Percentiles rank a stretch among this genome's conserved stretches.
Evolutionary conservation across 2,113 vertebrate species (phyloP).

Genomic region (Ploceus nigricollis): DNA sequence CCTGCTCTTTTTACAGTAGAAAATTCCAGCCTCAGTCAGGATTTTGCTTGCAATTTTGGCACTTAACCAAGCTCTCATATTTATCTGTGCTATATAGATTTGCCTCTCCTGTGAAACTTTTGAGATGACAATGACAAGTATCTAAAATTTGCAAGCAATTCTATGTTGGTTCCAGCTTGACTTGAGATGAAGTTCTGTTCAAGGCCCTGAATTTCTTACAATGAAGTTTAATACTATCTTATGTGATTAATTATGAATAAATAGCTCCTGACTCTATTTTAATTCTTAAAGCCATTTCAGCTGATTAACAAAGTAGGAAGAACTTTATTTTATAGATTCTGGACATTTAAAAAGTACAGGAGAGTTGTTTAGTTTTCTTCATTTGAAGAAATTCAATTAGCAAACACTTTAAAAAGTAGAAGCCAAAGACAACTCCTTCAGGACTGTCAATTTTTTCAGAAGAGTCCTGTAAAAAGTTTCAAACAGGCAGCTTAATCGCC

Average conservation of each 20-base stretch:
- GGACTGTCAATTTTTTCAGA: neutral
- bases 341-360: neutral
- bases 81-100: neutral
- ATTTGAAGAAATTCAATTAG: neutral
- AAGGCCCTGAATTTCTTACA: neutral
- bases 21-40: neutral
- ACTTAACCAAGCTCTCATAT: neutral
- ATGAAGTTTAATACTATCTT: neutral
- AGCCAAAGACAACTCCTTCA: neutral
- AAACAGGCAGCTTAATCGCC: neutral
- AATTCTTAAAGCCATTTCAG: neutral
- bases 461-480: neutral
- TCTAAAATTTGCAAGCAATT: neutral
- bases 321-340: neutral
- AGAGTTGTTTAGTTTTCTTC: neutral
- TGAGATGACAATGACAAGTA: neutral
- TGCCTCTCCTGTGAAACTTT: neutral
- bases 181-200: neutral
- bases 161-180: neutral
- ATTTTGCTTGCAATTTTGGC: neutral
- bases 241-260: neutral
- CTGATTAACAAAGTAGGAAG: neutral
- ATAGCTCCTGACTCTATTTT: neutral
- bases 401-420: neutral
- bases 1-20: neutral